Base-by-base conservation (phyloP, 2,797 vertebrate genomes). In the Florisuga fusca region DNA sequence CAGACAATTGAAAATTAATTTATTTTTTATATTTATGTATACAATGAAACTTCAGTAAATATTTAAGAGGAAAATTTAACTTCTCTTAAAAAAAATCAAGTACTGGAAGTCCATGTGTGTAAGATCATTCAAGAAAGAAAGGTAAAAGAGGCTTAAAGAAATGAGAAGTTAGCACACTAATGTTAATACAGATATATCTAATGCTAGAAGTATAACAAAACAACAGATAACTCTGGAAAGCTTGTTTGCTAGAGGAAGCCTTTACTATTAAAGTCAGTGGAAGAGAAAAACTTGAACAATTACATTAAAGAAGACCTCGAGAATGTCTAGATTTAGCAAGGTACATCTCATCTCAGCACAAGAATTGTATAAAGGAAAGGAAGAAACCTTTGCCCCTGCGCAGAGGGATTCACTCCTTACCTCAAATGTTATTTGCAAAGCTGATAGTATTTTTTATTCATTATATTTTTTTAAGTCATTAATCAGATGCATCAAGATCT, bases 61-160 rank as follows among this genome's bases (percentile, higher is more conserved):
- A 89, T 81, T 88, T 96, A 95, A 92, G 66, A 96, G 80, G 88
- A 85, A 88, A 95, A 93, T 86, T 77, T 41, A 83, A 72, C 74
- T 51, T 73, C 43, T 26, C 50, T 33, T 78, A 63, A n/a, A 15
- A 34, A 45, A 33, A 93, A 82, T 93, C 54, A 94, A 78, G 68
- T 94, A 63, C 55, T 89, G 38, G 26, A 84, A 91, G 41, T 27
- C 80, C 84, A 12, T 94, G 69, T 85, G 43, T 89, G 46, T 94
- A 81, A 94, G 48, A 96, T 22, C 16, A 4, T 58, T 36, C 16
- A 81, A 62, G 86, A 87, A 93, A 86, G 48, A 41, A 59, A 81
- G 81, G n/a, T 31, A 91, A 62, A 51, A 94, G 41, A 7, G 45
- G 41, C 23, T 90, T 81, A 54, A 84, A 90, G 58, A 94, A 91